Base-by-base conservation (phyloP, 2,888 invertebrate species). In the Heliconius charithonia region DNA sequence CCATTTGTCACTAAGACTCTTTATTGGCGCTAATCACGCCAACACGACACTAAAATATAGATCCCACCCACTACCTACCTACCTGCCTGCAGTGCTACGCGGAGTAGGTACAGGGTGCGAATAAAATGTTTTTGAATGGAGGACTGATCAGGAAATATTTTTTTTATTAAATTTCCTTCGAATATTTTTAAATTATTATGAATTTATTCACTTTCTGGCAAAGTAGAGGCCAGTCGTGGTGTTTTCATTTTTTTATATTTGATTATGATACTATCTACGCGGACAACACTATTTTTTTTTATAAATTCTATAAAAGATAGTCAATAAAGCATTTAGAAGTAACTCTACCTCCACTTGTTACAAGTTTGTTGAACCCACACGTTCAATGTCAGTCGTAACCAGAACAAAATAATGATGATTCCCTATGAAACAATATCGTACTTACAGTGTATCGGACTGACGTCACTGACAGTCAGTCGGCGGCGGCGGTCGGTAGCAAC, bases 1-100 rank as follows among this genome's bases (percentile, higher is more conserved):
- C 37, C 63, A 63, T 74, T 74, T 27, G 63, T 27, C 25, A 63
- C 62, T 74, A 74, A 62, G 25, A 19, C 25, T 32, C 25, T 63
- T 74, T 74, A 74, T 63, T 63, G 2, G 56, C 71, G 16, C 63
- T 45, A 45, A 27, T 41, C 74, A 74, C 37, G 62, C 16, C 62
- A 25, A 41, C 74, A 4, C 25, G 19, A 27, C 37, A 59, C 73
- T 19, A 41, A 62, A 62, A 37, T 37, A 73, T 73, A 41, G 59
- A 62, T 73, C 27, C 12, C 59, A n/a, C 37, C 25, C n/a, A 19
- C 27, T 27, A 45, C 45, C 4, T 22, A 27, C 32, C 9, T 9
- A 32, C 32, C 32, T 37, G 1, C 41, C 27, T 37, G n/a, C 19
- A 4, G 27, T 51, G n/a, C 19, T 19, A 27, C 27, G 22, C 10